phyloP scores from a whole-genome alignment of 2,113 vertebrate genomes.

The Synchiropus splendidus region DNA sequence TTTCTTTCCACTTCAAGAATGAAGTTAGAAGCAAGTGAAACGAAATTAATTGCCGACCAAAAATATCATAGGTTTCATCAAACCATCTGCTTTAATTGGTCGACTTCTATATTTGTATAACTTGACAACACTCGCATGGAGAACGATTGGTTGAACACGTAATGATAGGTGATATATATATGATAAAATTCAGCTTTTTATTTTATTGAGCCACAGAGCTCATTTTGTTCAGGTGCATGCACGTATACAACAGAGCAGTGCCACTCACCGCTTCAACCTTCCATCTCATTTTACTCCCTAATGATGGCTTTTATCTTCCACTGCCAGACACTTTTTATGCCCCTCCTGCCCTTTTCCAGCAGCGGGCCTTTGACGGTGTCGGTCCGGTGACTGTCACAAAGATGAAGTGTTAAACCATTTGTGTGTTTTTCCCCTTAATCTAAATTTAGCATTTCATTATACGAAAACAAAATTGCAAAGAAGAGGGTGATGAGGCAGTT shows the following conservation, averaged over 20 bases:
- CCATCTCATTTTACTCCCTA: slow-evolving; percentile 53
- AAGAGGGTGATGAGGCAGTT: slow-evolving; percentile 20
- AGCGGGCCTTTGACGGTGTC: slow-evolving; percentile 43
- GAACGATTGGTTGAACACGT: too few species aligned
- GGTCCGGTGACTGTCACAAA: slow-evolving; percentile 38
- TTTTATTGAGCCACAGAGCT: neutral
- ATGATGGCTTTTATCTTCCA: slow-evolving; percentile 61
- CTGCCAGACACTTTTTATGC: slow-evolving; percentile 60
- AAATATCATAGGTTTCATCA: too few species aligned
- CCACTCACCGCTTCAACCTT: slow-evolving; percentile 21
- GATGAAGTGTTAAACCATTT: slow-evolving; percentile 33
- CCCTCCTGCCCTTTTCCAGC: slow-evolving; percentile 55
- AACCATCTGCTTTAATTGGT: too few species aligned
- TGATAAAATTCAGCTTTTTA: too few species aligned
- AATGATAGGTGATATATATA: too few species aligned
- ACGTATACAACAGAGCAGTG: slow-evolving; percentile 10
- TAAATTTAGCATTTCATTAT: too few species aligned
- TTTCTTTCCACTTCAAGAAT: too few species aligned
- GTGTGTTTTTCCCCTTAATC: neutral
- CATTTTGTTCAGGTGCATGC: slow-evolving; percentile 8
- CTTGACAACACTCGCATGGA: too few species aligned
- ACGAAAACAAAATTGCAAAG: slow-evolving; percentile 8
- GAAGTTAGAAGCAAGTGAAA: too few species aligned
- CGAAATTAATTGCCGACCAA: too few species aligned
- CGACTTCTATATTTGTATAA: too few species aligned